A percentile compares a stretch with the other conserved stretches of the same genome.
phyloP scores from a whole-genome alignment of 2,797 vertebrate genomes.

The Phoebastria nigripes region DNA sequence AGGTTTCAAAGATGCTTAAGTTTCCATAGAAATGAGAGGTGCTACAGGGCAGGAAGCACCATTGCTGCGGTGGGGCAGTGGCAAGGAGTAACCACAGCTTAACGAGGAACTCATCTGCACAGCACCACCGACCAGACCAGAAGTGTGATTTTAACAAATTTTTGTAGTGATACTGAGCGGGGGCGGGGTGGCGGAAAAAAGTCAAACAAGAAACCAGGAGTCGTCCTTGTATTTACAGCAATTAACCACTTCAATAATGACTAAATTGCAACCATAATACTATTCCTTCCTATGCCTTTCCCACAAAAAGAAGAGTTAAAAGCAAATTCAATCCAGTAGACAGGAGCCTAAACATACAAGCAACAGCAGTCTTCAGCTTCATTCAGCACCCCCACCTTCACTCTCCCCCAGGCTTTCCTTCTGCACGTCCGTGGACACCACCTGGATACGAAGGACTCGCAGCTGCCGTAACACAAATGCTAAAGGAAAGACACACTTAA shows the following conservation, averaged over 20 bases:
- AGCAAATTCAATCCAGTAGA: not conserved
- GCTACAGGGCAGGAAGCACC: not conserved
- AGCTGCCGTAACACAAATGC: not conserved
- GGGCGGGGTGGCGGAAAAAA: too few species aligned
- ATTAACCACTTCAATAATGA: not conserved
- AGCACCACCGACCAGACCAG: not conserved
- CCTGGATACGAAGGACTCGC: rapidly evolving
- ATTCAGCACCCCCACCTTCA: not conserved
- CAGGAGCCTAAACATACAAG: not conserved
- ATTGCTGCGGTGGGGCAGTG: rapidly evolving
- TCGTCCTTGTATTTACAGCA: not conserved
- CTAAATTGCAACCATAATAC: not conserved
- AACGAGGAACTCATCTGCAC: not conserved
- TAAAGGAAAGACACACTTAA: not conserved
- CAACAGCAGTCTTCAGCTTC: not conserved
- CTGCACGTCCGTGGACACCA: rapidly evolving
- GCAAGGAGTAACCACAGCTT: not conserved
- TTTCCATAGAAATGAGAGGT: not conserved
- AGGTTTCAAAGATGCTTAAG: not conserved
- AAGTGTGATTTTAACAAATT: not conserved
- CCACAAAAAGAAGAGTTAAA: not conserved
- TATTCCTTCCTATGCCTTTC: not conserved
- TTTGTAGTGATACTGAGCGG: not conserved
- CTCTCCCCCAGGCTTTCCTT: not conserved
- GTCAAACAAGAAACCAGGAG: not conserved